Conservation (phyloP, 2,113 vertebrate species). For the Protomyctophum bolini region DNA sequence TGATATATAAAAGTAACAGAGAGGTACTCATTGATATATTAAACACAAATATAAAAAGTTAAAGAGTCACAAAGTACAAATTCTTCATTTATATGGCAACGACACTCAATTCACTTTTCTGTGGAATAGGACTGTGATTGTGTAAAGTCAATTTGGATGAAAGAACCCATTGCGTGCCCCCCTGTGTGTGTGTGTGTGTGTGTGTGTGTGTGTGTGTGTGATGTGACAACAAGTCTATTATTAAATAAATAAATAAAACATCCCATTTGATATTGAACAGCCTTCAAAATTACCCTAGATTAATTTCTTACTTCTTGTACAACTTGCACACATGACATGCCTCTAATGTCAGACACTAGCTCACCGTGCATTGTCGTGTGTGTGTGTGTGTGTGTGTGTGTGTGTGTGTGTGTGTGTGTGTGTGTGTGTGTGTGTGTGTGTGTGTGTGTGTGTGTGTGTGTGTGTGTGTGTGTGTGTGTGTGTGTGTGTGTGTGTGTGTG, state of each 20-base stretch:
- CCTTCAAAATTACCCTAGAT: not conserved
- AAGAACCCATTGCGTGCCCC: conserved; percentile 38
- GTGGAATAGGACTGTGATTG: conserved; percentile 63
- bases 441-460: not conserved
- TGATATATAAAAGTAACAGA: conserved; percentile 84
- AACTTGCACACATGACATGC: conserved; percentile 7
- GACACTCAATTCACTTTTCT: conserved; percentile 70
- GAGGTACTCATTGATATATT: conserved; percentile 86
- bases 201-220: conserved; percentile 20
- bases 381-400: not conserved
- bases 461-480: too few species aligned
- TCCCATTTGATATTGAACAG: not conserved
- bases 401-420: too few species aligned
- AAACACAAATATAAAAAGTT: conserved; percentile 86
- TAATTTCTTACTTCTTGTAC: conserved; percentile 2
- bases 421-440: too few species aligned
- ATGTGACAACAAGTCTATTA: conserved; percentile 9
- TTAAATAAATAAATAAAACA: not conserved
- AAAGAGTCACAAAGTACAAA: conserved; percentile 84
- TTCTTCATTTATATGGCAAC: conserved; percentile 79
- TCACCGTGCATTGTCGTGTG: too few species aligned
- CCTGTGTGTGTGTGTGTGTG: conserved; percentile 12
- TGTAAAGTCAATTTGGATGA: conserved; percentile 41
- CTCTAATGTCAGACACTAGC: not conserved
- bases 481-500: too few species aligned